Percentiles rank a stretch among this genome's conserved stretches.
phyloP scores from a whole-genome alignment of 2,888 invertebrate species.

The Athalia rosae region DNA sequence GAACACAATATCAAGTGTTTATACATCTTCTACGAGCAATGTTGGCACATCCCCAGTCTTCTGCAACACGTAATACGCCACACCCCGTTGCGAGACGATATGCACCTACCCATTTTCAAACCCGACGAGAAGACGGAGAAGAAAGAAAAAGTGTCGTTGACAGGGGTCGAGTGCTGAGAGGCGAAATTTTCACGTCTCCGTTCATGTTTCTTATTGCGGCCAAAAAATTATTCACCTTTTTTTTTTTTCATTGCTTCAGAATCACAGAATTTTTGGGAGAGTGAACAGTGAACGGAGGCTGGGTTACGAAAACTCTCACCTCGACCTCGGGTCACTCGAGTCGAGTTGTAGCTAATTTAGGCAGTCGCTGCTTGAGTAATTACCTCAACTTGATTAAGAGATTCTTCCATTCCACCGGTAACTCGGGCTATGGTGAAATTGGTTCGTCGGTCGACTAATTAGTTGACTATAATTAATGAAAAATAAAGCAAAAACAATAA shows the following conservation, averaged over 20 bases:
- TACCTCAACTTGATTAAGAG: slow-evolving; percentile 21
- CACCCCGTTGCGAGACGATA: slow-evolving; percentile 11
- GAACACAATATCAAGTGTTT: slow-evolving; percentile 25
- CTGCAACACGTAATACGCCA: neutral
- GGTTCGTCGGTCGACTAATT: slow-evolving; percentile 27
- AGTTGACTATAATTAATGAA: slow-evolving; percentile 12
- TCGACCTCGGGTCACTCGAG: slow-evolving; percentile 31
- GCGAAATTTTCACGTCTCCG: too few species aligned
- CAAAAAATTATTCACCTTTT: too few species aligned
- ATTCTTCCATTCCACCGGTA: slow-evolving; percentile 28
- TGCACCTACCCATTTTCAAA: too few species aligned
- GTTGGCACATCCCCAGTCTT: slow-evolving; percentile 18
- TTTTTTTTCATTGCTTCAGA: neutral
- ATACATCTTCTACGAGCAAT: slow-evolving; percentile 3
- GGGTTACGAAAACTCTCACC: slow-evolving; percentile 23
- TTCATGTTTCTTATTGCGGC: too few species aligned
- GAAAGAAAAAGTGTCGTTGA: too few species aligned
- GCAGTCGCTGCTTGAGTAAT: slow-evolving; percentile 11
- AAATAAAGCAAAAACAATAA: slow-evolving; percentile 14
- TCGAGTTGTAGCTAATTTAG: slow-evolving; percentile 19
- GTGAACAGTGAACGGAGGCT: slow-evolving; percentile 5
- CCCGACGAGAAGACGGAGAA: neutral
- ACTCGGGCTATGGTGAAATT: slow-evolving; percentile 20
- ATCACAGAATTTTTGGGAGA: neutral
- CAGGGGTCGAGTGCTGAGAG: neutral